A percentile compares a stretch with the other conserved stretches of the same genome.
Conservation (phyloP, 2,797 vertebrate genomes). For the Argentina silus region DNA sequence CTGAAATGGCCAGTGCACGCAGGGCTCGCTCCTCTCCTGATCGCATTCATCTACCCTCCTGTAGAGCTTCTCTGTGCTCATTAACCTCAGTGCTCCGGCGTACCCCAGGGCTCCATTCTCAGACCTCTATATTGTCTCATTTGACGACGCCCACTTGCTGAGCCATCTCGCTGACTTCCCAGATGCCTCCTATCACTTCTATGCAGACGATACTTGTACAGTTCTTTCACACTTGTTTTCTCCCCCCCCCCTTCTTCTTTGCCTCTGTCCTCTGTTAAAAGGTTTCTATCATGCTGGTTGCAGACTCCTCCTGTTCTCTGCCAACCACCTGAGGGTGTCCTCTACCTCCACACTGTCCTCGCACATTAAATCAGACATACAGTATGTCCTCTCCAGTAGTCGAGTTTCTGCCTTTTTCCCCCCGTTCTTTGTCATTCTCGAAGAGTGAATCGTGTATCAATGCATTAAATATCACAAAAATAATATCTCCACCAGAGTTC, state of each 20-base stretch:
- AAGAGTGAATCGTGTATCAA: conserved; percentile 37
- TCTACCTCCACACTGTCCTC: conserved; percentile 59
- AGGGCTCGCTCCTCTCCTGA: conserved; percentile 24
- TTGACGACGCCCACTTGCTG: conserved; percentile 32
- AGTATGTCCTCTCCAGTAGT: conserved; percentile 40
- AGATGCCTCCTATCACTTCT: conserved; percentile 53
- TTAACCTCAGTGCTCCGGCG: conserved; percentile 63
- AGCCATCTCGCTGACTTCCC: conserved; percentile 48
- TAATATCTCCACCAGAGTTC: conserved; percentile 22
- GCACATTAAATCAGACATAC: conserved; percentile 63
- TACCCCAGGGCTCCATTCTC: conserved; percentile 46
- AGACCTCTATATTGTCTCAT: conserved; percentile 43
- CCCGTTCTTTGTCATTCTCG: conserved; percentile 35
- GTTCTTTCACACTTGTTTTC: conserved; percentile 38
- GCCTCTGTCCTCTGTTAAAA: conserved; percentile 51
- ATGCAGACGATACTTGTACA: conserved; percentile 32
- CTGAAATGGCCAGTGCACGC: neutral
- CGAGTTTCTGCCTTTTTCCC: conserved; percentile 35
- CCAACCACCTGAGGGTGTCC: conserved; percentile 63
- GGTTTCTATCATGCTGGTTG: conserved; percentile 49
- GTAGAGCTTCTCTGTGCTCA: conserved; percentile 56
- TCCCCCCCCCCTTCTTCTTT: conserved; percentile 18
- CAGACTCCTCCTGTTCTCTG: conserved; percentile 59
- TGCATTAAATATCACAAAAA: conserved; percentile 29
- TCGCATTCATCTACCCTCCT: conserved; percentile 36